A percentile compares a stretch with the other conserved stretches of the same genome.
Evolutionary conservation across 2,113 vertebrate genomes (phyloP).

Genomic region (Aspidoscelis tigris): DNA sequence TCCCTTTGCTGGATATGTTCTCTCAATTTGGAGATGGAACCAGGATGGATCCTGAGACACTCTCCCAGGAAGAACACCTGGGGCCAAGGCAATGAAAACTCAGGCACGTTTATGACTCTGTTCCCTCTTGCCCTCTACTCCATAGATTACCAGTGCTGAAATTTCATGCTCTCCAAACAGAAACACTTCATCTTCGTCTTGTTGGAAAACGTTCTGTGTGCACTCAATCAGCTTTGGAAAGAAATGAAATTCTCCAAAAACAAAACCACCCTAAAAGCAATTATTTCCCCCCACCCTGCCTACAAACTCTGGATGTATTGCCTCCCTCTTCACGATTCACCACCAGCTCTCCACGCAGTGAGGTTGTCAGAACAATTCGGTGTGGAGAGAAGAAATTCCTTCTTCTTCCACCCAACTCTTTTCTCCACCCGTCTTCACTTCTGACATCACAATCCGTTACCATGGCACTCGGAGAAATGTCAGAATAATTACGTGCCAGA

Average conservation of each 20-base stretch:
- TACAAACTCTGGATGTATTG: no score
- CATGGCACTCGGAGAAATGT: constrained; percentile 40
- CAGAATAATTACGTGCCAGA: constrained; percentile 18
- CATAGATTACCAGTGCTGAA: no score
- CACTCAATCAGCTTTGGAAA: not conserved
- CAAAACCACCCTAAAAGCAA: not conserved
- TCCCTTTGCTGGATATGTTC: no score
- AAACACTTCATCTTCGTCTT: not conserved
- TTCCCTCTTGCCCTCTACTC: not conserved
- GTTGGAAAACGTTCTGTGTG: not conserved
- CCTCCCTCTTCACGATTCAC: not conserved
- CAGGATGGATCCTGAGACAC: no score
- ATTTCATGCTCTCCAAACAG: not conserved
- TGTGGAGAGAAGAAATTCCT: constrained; percentile 16
- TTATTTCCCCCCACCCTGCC: no score
- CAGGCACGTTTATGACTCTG: no score
- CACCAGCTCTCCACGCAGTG: not conserved
- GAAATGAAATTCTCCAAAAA: not conserved
- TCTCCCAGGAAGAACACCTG: no score
- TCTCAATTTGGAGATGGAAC: no score
- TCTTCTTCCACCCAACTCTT: constrained; percentile 13
- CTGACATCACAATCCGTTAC: constrained; percentile 33
- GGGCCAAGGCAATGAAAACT: no score
- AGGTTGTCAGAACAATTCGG: not conserved
- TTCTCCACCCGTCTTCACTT: constrained; percentile 20